phyloP scores from a whole-genome alignment of 2,113 vertebrate genomes.

The Cephalopterus ornatus region DNA sequence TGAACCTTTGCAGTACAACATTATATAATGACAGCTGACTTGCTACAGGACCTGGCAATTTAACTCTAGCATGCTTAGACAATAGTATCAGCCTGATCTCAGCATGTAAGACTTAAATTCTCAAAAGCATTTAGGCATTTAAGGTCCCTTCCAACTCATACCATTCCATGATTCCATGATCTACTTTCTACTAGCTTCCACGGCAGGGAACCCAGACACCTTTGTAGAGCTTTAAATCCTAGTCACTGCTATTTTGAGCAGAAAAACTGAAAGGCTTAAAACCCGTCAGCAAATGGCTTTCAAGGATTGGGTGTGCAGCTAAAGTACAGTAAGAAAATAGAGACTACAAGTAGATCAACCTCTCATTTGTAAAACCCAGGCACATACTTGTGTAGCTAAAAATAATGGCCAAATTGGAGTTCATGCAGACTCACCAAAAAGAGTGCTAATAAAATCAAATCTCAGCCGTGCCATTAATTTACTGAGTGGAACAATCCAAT shows the following conservation, averaged over 20 bases:
- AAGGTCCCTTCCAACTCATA: not conserved
- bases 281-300: not conserved
- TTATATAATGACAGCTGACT: not conserved
- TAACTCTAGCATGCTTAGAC: not conserved
- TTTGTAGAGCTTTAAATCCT: not conserved
- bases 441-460: not conserved
- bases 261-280: not conserved
- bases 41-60: not conserved
- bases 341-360: not conserved
- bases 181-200: not conserved
- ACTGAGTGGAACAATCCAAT: not conserved
- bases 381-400: not conserved
- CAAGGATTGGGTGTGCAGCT: not conserved
- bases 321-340: not conserved
- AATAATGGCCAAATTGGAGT: not conserved
- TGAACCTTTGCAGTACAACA: not conserved
- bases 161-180: not conserved
- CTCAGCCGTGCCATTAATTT: not conserved
- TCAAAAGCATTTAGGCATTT: not conserved
- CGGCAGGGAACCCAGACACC: not conserved
- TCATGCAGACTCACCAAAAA: not conserved
- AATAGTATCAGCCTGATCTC: not conserved
- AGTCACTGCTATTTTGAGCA: not conserved
- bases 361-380: not conserved
- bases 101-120: not conserved